These are phyloP conservation scores for Lamproptera curius DNA, from an alignment of 2,888 invertebrate species.

Conservation along the genomic window DNA sequence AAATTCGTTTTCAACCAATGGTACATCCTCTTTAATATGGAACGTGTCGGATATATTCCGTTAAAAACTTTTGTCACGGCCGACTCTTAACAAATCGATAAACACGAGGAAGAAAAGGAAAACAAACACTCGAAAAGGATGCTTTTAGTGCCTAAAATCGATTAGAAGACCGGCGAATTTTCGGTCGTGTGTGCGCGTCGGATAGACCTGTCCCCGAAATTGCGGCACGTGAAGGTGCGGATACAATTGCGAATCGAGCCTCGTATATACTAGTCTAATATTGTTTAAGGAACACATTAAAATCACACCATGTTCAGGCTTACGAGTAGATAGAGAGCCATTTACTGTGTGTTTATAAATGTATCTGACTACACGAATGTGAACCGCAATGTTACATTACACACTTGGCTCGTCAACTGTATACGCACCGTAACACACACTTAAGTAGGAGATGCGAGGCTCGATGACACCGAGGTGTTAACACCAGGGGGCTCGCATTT, in stretches of 20 bases:
- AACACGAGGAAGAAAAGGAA: slow-evolving; percentile 2
- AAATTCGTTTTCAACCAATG: too few relatives aligned
- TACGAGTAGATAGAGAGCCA: too few relatives aligned
- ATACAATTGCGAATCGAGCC: too few relatives aligned
- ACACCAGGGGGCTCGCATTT: slow-evolving; percentile 59
- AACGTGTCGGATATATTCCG: background rate
- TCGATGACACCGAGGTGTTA: slow-evolving; percentile 67
- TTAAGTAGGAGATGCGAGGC: slow-evolving; percentile 53
- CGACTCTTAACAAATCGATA: slow-evolving; percentile 1
- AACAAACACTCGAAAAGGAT: slow-evolving; percentile 3
- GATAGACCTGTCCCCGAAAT: slow-evolving; percentile 38
- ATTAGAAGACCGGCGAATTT: slow-evolving; percentile 12
- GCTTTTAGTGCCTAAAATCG: slow-evolving; percentile 7
- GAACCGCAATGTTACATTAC: too few relatives aligned
- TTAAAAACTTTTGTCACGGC: background rate
- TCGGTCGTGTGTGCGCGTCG: slow-evolving; percentile 9
- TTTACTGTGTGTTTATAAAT: too few relatives aligned
- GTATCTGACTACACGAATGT: too few relatives aligned
- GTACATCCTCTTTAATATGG: too few relatives aligned
- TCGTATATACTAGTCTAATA: too few relatives aligned
- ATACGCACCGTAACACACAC: slow-evolving; percentile 33
- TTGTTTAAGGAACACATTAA: too few relatives aligned
- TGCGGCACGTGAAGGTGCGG: slow-evolving; percentile 41
- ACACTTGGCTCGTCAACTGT: too few relatives aligned
- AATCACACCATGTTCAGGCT: too few relatives aligned